A percentile compares a stretch with the other conserved stretches of the same genome.
These are phyloP conservation scores for Drosophila pseudotalamancana DNA, from an alignment of 2,888 invertebrate species.

Conservation along the genomic window DNA sequence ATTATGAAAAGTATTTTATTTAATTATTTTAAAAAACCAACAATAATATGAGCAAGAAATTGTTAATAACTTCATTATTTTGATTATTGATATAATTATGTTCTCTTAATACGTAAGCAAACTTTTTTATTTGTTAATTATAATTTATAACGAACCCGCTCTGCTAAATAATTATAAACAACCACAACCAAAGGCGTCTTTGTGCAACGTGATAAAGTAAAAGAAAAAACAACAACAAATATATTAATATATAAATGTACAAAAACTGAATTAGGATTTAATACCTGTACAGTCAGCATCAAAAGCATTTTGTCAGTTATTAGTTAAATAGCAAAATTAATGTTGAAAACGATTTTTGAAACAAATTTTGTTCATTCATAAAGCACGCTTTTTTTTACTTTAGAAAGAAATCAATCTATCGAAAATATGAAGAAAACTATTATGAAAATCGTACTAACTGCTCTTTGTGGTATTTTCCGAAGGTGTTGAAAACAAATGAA, in stretches of 20 bases:
- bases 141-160: constrained; percentile 58
- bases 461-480: constrained; percentile 68
- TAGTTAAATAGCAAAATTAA: constrained; percentile 58
- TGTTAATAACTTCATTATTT: constrained; percentile 70
- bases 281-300: constrained; percentile 82
- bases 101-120: constrained; percentile 72
- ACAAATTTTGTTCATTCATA: constrained; percentile 70
- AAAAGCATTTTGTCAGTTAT: constrained; percentile 86
- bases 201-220: constrained; percentile 31
- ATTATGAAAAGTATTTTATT: constrained; percentile 35
- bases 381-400: constrained; percentile 71
- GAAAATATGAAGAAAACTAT: constrained; percentile 39
- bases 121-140: constrained; percentile 73
- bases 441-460: constrained; percentile 73
- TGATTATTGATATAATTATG: constrained; percentile 65
- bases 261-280: constrained; percentile 52
- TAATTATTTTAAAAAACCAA: constrained; percentile 35
- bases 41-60: constrained; percentile 47
- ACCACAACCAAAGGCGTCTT: constrained; percentile 46
- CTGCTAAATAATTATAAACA: constrained; percentile 49
- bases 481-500: constrained; percentile 46
- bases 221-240: constrained; percentile 28
- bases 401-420: constrained; percentile 59
- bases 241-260: constrained; percentile 38
- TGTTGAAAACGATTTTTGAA: constrained; percentile 42